Evolutionary conservation across 2,888 invertebrate species (phyloP).

Genomic region (Caenorhabditis zanzibari): DNA sequence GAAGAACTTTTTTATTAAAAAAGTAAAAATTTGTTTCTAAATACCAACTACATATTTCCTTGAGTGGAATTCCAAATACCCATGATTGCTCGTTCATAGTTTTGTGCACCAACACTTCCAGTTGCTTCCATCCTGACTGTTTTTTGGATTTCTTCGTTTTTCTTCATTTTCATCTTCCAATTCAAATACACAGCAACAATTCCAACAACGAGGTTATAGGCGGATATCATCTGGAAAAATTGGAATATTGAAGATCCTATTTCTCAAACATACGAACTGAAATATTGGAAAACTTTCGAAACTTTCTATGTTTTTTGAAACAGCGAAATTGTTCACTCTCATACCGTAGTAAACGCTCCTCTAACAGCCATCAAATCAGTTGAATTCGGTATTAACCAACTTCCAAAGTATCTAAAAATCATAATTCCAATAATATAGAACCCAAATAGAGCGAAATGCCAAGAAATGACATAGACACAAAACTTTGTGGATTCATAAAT

Average conservation of each 20-base stretch:
- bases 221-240: constrained; percentile 17
- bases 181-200: constrained; percentile 21
- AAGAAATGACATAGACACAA: constrained; percentile 26
- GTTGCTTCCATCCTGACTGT: constrained; percentile 27
- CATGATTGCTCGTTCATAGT: constrained; percentile 37
- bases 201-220: constrained; percentile 29
- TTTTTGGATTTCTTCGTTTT: constrained; percentile 2
- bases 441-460: constrained; percentile 24
- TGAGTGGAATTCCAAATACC: constrained; percentile 49
- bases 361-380: neutral
- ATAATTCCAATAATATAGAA: constrained; percentile 6
- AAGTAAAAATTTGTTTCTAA: no score
- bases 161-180: constrained; percentile 5
- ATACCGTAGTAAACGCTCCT: constrained; percentile 8
- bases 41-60: no score
- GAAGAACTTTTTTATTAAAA: no score
- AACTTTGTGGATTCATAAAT: constrained; percentile 31
- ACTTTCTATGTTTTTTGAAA: neutral
- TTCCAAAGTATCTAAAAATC: constrained; percentile 31
- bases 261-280: no score
- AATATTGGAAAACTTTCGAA: no score
- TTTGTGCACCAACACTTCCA: constrained; percentile 39
- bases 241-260: no score
- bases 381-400: constrained; percentile 2
- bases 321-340: neutral